Percentiles rank a stretch among this genome's conserved stretches.
These are phyloP conservation scores for Diabrotica undecimpunctata DNA, from an alignment of 1,140 invertebrate genomes.

Conservation along the genomic window DNA sequence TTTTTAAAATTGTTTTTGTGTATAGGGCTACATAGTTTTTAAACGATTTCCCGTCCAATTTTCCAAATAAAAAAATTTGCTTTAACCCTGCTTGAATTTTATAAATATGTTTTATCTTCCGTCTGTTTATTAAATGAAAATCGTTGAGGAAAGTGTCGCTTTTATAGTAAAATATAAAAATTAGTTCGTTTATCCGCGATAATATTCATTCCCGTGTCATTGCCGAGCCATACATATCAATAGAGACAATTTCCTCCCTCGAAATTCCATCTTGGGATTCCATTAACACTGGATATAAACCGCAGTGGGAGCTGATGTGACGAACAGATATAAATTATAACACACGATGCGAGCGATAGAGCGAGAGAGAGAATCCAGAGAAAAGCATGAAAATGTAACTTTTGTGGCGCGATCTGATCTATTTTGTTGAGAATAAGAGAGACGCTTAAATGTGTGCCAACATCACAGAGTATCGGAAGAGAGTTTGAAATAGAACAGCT, in stretches of 20 bases:
- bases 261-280: neutral
- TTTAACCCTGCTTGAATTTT: too few species aligned
- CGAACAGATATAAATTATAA: slow-evolving; percentile 8
- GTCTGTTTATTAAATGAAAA: too few species aligned
- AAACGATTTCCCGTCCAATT: too few species aligned
- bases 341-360: neutral
- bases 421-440: slow-evolving; percentile 18
- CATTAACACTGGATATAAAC: slow-evolving; percentile 8
- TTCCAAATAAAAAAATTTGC: too few species aligned
- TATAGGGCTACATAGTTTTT: too few species aligned
- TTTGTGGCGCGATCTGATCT: slow-evolving; percentile 14
- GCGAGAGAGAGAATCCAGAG: neutral
- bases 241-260: slow-evolving; percentile 1
- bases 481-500: slow-evolving; percentile 39
- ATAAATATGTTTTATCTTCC: too few species aligned
- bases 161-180: neutral
- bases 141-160: neutral
- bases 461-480: slow-evolving; percentile 32
- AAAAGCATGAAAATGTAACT: slow-evolving; percentile 18
- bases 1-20: too few species aligned
- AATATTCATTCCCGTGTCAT: neutral
- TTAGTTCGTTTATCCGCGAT: neutral
- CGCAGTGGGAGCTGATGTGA: neutral
- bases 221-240: neutral
- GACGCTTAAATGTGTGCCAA: slow-evolving; percentile 22